These are phyloP conservation scores for Bergia sp. DNA, from an alignment of 92 coral and sea anemone species.

Conservation along the genomic window DNA sequence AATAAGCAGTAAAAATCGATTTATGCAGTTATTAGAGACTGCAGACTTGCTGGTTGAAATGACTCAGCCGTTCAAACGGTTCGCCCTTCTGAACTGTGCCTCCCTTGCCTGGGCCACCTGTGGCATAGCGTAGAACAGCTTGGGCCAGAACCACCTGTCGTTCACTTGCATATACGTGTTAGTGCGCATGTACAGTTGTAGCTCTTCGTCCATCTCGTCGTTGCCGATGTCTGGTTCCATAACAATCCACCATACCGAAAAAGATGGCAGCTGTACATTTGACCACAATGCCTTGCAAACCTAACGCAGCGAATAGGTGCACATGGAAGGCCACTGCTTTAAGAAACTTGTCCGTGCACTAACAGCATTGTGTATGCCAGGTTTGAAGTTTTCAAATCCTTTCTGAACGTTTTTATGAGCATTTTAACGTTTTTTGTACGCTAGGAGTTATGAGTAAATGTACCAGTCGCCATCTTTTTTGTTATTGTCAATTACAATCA, in stretches of 20 bases:
- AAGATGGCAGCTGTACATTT: no score
- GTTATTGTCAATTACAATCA: neutral
- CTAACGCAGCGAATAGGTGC: no score
- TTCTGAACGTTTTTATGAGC: no score
- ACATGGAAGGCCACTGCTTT: no score
- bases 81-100: neutral
- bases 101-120: neutral
- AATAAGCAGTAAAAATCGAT: no score
- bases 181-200: conserved; percentile 19
- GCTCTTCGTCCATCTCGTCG: conserved; percentile 30
- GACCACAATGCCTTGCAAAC: no score
- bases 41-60: neutral
- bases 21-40: neutral
- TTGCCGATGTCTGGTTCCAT: conserved; percentile 18
- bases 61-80: neutral
- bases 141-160: conserved; percentile 40
- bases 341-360: no score
- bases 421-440: no score
- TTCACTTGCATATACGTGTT: conserved; percentile 28
- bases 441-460: no score
- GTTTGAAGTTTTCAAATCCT: no score
- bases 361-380: no score
- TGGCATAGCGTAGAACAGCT: conserved; percentile 36
- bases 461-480: no score
- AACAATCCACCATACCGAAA: neutral